A percentile compares a stretch with the other conserved stretches of the same genome.
Evolutionary conservation across 2,888 invertebrate species (phyloP).

Genomic region (Erebia ligea): DNA sequence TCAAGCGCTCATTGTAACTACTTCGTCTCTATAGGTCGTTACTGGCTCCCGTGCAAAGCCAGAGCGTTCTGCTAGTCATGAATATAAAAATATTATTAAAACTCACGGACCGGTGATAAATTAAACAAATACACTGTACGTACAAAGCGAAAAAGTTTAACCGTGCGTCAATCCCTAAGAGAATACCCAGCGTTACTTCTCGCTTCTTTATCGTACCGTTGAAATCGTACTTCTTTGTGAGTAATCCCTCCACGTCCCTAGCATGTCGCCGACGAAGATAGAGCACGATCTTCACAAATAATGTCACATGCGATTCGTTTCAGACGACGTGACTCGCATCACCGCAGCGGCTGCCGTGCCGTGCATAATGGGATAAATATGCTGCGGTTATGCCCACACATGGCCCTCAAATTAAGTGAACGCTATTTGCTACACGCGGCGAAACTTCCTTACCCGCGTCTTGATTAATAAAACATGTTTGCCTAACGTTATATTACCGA

Average conservation of each 20-base stretch:
- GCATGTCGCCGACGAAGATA: slow-evolving; percentile 82
- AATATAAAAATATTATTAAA: slow-evolving; percentile 10
- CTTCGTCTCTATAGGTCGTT: no score
- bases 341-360: slow-evolving; percentile 67
- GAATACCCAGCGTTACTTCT: slow-evolving; percentile 76
- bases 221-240: slow-evolving; percentile 83
- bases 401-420: slow-evolving; percentile 80
- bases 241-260: slow-evolving; percentile 82
- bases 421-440: slow-evolving; percentile 75
- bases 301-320: slow-evolving; percentile 84
- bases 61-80: background rate
- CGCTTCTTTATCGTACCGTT: slow-evolving; percentile 80
- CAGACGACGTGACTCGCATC: slow-evolving; percentile 82
- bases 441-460: slow-evolving; percentile 66
- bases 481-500: slow-evolving; percentile 15
- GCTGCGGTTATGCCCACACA: slow-evolving; percentile 80
- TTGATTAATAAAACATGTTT: slow-evolving; percentile 65
- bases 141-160: slow-evolving; percentile 61
- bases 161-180: slow-evolving; percentile 74
- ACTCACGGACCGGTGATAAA: slow-evolving; percentile 43
- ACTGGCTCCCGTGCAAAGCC: background rate
- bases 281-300: slow-evolving; percentile 84
- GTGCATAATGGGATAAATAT: slow-evolving; percentile 83
- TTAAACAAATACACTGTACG: slow-evolving; percentile 41
- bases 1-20: no score